phyloP scores from a whole-genome alignment of 2,888 invertebrate genomes.

The Leucophora obtusa region DNA sequence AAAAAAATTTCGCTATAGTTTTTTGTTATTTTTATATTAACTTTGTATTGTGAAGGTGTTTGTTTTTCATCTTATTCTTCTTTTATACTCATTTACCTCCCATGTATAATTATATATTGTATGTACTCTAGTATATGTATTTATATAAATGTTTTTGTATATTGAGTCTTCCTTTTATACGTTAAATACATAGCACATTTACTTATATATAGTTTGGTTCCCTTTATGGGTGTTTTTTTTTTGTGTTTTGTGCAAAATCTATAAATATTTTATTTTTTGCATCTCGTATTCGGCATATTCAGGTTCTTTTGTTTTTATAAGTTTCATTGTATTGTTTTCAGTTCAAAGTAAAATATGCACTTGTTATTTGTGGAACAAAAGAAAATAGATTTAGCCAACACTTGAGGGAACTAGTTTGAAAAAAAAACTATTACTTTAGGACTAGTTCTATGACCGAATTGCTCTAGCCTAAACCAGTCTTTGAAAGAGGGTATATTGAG shows the following conservation, averaged over 20 bases:
- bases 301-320: constrained; percentile 37
- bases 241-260: constrained; percentile 36
- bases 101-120: background rate
- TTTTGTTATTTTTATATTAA: constrained; percentile 33
- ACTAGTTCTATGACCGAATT: background rate
- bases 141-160: background rate
- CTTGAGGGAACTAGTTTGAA: background rate
- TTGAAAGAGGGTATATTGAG: no score
- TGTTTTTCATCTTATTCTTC: constrained; percentile 24
- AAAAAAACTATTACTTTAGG: background rate
- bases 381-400: background rate
- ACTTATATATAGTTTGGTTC: background rate
- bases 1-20: constrained; percentile 1
- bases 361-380: constrained; percentile 8
- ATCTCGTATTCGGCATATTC: constrained; percentile 20
- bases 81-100: background rate
- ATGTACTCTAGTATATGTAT: background rate
- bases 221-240: constrained; percentile 11
- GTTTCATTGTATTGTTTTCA: constrained; percentile 27
- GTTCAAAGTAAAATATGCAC: constrained; percentile 42
- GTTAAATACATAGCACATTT: no score
- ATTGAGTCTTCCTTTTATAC: background rate
- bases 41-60: constrained; percentile 47
- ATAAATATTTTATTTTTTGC: constrained; percentile 48
- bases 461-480: no score